phyloP scores from a whole-genome alignment of 2,797 vertebrate genomes.

The Mionectes olivaceus region DNA sequence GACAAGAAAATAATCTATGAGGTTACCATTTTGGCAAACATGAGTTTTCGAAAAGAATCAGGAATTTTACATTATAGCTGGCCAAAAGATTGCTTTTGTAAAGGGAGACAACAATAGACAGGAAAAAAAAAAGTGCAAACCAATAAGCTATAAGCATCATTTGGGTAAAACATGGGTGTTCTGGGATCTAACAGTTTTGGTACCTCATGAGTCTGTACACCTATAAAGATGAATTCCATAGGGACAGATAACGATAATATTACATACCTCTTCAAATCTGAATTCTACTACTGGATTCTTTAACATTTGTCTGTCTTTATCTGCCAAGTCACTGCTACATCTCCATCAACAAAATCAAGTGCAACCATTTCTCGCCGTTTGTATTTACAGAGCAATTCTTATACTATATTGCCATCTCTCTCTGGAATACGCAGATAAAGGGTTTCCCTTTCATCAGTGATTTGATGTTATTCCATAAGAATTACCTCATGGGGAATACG shows the following conservation, averaged over 20 bases:
- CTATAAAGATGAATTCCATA: not conserved
- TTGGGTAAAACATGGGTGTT: not conserved
- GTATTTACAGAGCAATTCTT: not conserved
- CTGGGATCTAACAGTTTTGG: not conserved
- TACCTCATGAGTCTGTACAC: not conserved
- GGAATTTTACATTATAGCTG: constrained; percentile 37
- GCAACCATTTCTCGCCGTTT: not conserved
- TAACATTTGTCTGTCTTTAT: not conserved
- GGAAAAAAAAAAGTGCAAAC: not conserved
- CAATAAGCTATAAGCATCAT: not conserved
- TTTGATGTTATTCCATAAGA: not conserved
- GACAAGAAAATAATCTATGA: constrained; percentile 69
- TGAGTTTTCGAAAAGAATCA: constrained; percentile 13
- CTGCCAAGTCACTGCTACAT: not conserved
- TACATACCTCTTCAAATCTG: not conserved
- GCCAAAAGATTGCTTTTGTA: not conserved
- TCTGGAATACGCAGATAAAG: constrained; percentile 11
- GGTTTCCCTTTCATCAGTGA: not conserved
- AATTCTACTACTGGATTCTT: not conserved
- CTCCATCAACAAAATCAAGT: not conserved
- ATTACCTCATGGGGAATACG: not conserved
- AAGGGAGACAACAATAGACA: not conserved
- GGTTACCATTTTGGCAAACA: constrained; percentile 69
- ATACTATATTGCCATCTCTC: not conserved
- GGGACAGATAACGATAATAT: not conserved